phyloP scores from a whole-genome alignment of 2,797 vertebrate genomes.

The Carapus acus region DNA sequence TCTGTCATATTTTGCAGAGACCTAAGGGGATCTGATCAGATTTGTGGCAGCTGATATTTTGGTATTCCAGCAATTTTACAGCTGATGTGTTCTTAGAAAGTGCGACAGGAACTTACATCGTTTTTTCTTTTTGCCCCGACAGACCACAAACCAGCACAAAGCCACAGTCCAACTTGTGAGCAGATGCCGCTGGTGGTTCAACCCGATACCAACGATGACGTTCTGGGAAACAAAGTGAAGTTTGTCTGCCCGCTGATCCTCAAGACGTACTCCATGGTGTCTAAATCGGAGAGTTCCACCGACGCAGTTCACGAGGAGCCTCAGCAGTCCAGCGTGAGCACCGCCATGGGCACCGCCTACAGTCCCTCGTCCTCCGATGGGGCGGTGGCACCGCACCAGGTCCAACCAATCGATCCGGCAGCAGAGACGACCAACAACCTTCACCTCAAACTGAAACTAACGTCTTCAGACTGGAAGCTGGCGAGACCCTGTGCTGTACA shows the following conservation, averaged over 20 bases:
- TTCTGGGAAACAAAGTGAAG: slow-evolving; percentile 29
- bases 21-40: no score
- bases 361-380: slow-evolving; percentile 46
- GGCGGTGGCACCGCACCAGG: slow-evolving; percentile 34
- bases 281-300: slow-evolving; percentile 18
- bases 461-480: slow-evolving; percentile 53
- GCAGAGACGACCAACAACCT: slow-evolving; percentile 36
- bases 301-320: slow-evolving; percentile 38
- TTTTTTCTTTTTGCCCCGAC: slow-evolving; percentile 17
- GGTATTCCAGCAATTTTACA: no score
- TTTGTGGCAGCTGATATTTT: no score
- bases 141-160: slow-evolving; percentile 8
- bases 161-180: slow-evolving; percentile 9
- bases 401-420: slow-evolving; percentile 18
- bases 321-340: slow-evolving; percentile 47
- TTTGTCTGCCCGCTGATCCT: slow-evolving; percentile 54
- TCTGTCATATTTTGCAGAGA: no score
- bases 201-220: slow-evolving; percentile 2
- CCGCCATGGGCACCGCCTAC: slow-evolving; percentile 51
- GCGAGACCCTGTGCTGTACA: slow-evolving; percentile 58
- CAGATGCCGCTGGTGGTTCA: slow-evolving; percentile 40
- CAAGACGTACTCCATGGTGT: slow-evolving; percentile 22
- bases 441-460: slow-evolving; percentile 54
- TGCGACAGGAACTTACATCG: no score
- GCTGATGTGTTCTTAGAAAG: no score